Evolutionary conservation across 2,113 vertebrate genomes (phyloP).

Genomic region (Neolamprologus sp.): DNA sequence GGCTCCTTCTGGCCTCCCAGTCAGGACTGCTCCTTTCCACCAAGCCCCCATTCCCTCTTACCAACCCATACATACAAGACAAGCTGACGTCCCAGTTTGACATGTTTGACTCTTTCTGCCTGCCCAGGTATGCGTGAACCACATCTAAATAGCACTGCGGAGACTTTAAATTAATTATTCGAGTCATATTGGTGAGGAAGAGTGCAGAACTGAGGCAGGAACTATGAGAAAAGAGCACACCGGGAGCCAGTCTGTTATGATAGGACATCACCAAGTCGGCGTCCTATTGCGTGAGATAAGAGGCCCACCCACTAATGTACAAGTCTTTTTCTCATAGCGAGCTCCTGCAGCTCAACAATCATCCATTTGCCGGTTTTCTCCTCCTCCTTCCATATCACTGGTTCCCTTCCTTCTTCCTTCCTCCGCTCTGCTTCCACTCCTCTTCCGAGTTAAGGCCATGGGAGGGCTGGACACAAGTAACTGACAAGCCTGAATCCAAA

Average conservation of each 20-base stretch:
- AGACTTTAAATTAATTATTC: not conserved
- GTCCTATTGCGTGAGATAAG: slow-evolving; percentile 7
- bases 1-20: not conserved
- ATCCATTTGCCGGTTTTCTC: not conserved
- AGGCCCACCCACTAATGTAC: not conserved
- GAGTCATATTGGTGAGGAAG: not conserved
- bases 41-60: not conserved
- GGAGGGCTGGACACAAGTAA: slow-evolving; percentile 22
- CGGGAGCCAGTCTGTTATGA: not conserved
- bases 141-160: slow-evolving; percentile 3
- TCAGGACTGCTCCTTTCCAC: not conserved
- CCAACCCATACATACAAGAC: not conserved
- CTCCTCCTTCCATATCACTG: not conserved
- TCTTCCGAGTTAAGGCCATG: slow-evolving; percentile 41
- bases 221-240: slow-evolving; percentile 9
- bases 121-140: slow-evolving; percentile 4
- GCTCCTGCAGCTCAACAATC: not conserved
- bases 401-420: not conserved
- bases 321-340: not conserved
- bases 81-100: not conserved
- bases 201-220: not conserved
- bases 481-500: slow-evolving; percentile 18
- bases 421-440: not conserved
- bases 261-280: not conserved
- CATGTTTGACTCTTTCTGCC: not conserved